Evolutionary conservation across 92 coral and sea anemone genomes (phyloP).

Genomic region (Zoanthus gigantus): DNA sequence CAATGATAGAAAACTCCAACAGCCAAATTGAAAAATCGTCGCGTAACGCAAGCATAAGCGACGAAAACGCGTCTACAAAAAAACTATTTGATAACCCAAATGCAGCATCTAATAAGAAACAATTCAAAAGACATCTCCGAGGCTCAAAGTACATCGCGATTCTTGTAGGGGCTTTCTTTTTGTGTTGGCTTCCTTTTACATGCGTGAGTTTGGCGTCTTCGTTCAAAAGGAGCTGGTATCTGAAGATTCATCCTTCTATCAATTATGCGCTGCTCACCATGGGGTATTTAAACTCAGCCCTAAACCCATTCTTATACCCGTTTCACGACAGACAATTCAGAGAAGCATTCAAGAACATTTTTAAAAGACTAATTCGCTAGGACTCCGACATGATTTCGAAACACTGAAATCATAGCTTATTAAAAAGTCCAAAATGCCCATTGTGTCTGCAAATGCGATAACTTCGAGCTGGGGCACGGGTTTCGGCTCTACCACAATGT

Average conservation of each 20-base stretch:
- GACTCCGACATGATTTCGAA: not conserved
- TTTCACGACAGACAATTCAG: conserved; percentile 89
- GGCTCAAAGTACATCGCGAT: conserved; percentile 88
- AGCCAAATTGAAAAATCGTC: conserved; percentile 81
- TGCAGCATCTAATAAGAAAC: conserved; percentile 51
- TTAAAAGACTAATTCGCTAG: conserved; percentile 19
- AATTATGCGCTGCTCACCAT: conserved; percentile 46
- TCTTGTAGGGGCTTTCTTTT: conserved; percentile 77
- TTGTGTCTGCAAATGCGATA: too few species aligned
- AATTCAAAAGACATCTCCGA: conserved; percentile 73
- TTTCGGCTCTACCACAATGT: too few species aligned
- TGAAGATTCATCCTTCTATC: conserved; percentile 26
- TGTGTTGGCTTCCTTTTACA: conserved; percentile 86
- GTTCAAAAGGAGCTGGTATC: conserved; percentile 52
- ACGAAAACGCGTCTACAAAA: conserved; percentile 34
- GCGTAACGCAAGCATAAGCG: conserved; percentile 53
- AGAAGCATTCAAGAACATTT: conserved; percentile 79
- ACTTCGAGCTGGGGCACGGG: too few species aligned
- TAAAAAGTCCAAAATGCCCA: too few species aligned
- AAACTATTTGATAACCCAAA: conserved; percentile 38
- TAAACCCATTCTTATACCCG: conserved; percentile 86
- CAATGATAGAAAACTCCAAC: conserved; percentile 48
- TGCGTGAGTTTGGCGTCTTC: conserved; percentile 60
- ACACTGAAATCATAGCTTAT: too few species aligned
- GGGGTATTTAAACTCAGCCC: conserved; percentile 86